Conservation (phyloP, 2,888 invertebrate species). For the Auanema sp. region DNA sequence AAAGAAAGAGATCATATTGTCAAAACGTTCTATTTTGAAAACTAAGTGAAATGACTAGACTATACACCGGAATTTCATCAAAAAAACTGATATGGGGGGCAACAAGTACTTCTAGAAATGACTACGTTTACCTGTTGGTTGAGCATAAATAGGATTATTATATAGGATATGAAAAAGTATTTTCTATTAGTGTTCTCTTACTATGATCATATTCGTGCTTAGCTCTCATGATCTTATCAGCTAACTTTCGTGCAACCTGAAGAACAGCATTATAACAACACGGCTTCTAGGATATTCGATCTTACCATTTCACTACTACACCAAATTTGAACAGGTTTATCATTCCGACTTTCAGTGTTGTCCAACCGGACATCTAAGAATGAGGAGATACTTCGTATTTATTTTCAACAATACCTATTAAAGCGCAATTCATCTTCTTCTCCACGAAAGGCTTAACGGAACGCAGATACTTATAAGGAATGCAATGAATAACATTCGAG, state of each 20-base stretch:
- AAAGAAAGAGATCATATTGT: not conserved
- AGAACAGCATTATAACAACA: not conserved
- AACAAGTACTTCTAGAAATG: too few relatives aligned
- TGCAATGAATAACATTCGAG: conserved; percentile 47
- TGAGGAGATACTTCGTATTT: not conserved
- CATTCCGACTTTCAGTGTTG: not conserved
- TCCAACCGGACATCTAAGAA: not conserved
- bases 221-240: conserved; percentile 53
- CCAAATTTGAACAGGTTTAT: conserved; percentile 2
- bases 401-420: conserved; percentile 27
- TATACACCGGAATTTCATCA: too few relatives aligned
- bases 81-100: too few relatives aligned
- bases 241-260: conserved; percentile 43
- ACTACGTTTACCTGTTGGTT: too few relatives aligned
- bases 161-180: conserved; percentile 9
- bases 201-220: conserved; percentile 59
- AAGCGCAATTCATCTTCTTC: conserved; percentile 34
- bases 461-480: conserved; percentile 50
- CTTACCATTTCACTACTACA: not conserved
- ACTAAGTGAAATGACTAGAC: not conserved
- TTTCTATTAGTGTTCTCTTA: conserved; percentile 52
- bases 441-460: conserved; percentile 32
- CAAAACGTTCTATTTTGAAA: not conserved
- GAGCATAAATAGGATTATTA: conserved; percentile 7
- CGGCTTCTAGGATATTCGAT: not conserved